Conservation (phyloP, 2,797 vertebrate genomes). For the Leptoclinus maculatus region DNA sequence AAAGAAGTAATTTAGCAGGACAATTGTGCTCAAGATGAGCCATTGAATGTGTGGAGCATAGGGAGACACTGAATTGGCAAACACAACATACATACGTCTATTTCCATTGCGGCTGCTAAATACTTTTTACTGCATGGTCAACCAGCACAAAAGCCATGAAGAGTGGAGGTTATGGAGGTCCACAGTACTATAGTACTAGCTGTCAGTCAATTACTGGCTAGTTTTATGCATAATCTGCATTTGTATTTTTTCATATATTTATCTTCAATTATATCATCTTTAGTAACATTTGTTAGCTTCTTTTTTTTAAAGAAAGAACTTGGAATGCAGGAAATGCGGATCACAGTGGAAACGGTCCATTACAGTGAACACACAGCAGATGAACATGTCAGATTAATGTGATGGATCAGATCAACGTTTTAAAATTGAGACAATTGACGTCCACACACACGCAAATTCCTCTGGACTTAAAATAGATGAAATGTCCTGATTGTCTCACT, state of each 20-base stretch:
- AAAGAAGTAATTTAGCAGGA: background rate
- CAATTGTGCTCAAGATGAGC: constrained; percentile 2
- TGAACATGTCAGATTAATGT: constrained; percentile 2
- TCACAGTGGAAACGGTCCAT: constrained; percentile 1
- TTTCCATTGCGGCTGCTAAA: background rate
- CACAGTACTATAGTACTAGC: background rate
- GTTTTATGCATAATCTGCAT: background rate
- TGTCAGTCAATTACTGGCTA: background rate
- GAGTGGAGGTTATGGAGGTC: background rate
- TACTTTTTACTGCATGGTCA: background rate
- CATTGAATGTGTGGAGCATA: background rate
- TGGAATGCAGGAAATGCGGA: constrained; percentile 6
- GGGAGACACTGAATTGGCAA: background rate
- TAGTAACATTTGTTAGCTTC: background rate
- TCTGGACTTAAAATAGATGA: constrained; percentile 35
- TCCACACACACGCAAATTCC: constrained; percentile 17
- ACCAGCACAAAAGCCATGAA: background rate
- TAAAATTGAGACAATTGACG: constrained; percentile 5
- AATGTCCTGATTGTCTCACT: constrained; percentile 33
- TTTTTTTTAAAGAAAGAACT: background rate
- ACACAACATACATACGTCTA: background rate
- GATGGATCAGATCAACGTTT: constrained; percentile 25
- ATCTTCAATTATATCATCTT: background rate
- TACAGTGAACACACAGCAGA: background rate
- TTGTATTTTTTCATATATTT: background rate